phyloP scores from a whole-genome alignment of 2,888 invertebrate genomes.

The Orchesella flavescens region DNA sequence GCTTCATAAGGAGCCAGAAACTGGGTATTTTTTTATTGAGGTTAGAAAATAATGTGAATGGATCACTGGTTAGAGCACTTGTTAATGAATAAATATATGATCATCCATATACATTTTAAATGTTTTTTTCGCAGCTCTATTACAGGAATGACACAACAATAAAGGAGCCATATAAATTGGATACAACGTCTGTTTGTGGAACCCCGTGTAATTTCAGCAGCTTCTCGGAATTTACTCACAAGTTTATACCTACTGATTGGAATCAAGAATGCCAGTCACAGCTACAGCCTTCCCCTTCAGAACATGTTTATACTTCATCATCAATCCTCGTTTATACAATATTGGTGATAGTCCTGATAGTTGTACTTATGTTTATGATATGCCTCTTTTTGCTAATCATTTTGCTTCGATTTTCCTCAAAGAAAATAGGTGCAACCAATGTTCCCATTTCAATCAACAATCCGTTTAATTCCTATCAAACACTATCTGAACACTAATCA shows the following conservation, averaged over 20 bases:
- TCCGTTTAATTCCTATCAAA: no score
- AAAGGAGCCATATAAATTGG: slow-evolving; percentile 78
- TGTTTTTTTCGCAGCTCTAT: slow-evolving; percentile 53
- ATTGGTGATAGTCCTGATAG: no score
- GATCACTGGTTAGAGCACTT: no score
- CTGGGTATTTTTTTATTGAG: slow-evolving; percentile 75
- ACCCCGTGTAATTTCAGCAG: slow-evolving; percentile 79
- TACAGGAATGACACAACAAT: slow-evolving; percentile 74
- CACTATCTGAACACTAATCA: no score
- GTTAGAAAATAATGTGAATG: no score
- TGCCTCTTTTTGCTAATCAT: no score
- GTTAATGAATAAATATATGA: not conserved
- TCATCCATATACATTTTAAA: not conserved
- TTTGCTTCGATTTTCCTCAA: no score
- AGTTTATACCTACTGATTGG: slow-evolving; percentile 81
- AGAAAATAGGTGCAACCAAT: no score
- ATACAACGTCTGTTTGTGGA: slow-evolving; percentile 79
- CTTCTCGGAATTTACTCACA: slow-evolving; percentile 77
- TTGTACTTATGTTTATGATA: no score
- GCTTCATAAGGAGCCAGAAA: slow-evolving; percentile 73
- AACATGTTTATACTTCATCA: no score
- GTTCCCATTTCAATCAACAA: no score
- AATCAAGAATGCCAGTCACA: slow-evolving; percentile 81
- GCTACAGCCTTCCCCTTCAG: slow-evolving; percentile 10
- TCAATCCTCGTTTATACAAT: no score